A percentile compares a stretch with the other conserved stretches of the same genome.
These are phyloP conservation scores for Numenius arquata DNA, from an alignment of 2,113 vertebrate species.

Conservation along the genomic window DNA sequence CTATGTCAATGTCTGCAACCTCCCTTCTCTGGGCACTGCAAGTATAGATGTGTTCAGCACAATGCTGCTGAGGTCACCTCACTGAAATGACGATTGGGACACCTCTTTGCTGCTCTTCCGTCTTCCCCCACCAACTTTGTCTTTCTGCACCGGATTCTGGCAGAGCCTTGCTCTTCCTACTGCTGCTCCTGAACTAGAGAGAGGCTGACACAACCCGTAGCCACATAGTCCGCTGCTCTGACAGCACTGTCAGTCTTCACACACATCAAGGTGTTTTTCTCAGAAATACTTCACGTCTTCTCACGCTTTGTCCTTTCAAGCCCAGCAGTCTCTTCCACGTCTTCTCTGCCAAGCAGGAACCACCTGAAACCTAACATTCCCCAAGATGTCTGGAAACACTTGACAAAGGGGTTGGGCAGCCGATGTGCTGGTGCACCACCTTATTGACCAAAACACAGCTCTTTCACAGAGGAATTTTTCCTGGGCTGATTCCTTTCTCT, in stretches of 20 bases:
- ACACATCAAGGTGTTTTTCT: neutral
- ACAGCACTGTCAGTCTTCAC: neutral
- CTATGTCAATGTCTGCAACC: neutral
- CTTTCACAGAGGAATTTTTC: neutral
- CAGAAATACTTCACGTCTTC: neutral
- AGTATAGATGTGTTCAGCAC: neutral
- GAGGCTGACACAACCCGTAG: neutral
- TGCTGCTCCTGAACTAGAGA: neutral
- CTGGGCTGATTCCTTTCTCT: neutral
- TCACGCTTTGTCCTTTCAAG: neutral
- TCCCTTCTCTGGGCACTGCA: neutral
- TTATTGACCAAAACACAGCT: neutral
- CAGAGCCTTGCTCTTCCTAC: neutral
- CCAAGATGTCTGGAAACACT: neutral
- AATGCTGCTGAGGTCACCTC: neutral
- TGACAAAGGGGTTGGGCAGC: neutral
- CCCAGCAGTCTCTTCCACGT: neutral
- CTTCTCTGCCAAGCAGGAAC: neutral
- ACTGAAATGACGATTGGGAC: neutral
- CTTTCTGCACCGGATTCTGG: neutral
- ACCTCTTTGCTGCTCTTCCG: neutral
- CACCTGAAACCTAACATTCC: neutral
- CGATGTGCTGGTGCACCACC: neutral
- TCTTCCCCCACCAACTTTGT: neutral
- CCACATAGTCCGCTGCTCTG: neutral